Percentiles rank a stretch among this genome's conserved stretches.
Conservation (phyloP, 2,888 invertebrate genomes). For the Drosophila cracens region DNA sequence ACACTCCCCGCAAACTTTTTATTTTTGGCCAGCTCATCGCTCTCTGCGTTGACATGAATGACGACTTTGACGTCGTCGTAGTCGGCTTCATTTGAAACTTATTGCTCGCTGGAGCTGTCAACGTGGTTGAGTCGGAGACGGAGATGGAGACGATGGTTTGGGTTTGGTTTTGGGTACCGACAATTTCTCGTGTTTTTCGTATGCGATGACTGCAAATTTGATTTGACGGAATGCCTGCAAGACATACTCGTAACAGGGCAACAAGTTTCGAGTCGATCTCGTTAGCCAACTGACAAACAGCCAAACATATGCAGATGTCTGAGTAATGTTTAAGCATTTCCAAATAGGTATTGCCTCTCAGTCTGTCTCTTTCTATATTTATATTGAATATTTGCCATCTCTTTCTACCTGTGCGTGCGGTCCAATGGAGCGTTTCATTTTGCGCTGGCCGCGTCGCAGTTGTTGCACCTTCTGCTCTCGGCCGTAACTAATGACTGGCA, state of each 20-base stretch:
- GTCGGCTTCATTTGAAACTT: slow-evolving; percentile 75
- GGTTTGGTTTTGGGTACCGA: slow-evolving; percentile 5
- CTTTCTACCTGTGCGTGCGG: slow-evolving; percentile 34
- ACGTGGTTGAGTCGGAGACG: slow-evolving; percentile 40
- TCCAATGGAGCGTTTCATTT: slow-evolving; percentile 55
- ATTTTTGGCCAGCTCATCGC: slow-evolving; percentile 44
- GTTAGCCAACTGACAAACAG: slow-evolving; percentile 8
- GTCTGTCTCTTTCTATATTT: neutral
- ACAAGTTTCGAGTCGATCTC: slow-evolving; percentile 49
- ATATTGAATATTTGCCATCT: neutral
- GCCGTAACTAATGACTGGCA: slow-evolving; percentile 68
- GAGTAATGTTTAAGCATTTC: neutral
- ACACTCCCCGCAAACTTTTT: neutral
- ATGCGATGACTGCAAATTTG: slow-evolving; percentile 52
- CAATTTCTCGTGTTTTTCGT: slow-evolving; percentile 46
- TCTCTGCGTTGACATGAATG: slow-evolving; percentile 62
- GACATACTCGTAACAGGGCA: slow-evolving; percentile 44
- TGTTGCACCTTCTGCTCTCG: slow-evolving; percentile 58
- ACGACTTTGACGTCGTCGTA: slow-evolving; percentile 44
- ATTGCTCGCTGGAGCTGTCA: slow-evolving; percentile 73
- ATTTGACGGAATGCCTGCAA: slow-evolving; percentile 52
- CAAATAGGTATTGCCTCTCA: slow-evolving; percentile 6
- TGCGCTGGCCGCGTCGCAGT: slow-evolving; percentile 46
- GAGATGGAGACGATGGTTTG: neutral
- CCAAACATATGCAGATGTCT: slow-evolving; percentile 23